Evolutionary conservation across 2,113 vertebrate genomes (phyloP), one percentile per base, ranked within the genome.

Genomic region (Aldabrachelys gigantea): DNA sequence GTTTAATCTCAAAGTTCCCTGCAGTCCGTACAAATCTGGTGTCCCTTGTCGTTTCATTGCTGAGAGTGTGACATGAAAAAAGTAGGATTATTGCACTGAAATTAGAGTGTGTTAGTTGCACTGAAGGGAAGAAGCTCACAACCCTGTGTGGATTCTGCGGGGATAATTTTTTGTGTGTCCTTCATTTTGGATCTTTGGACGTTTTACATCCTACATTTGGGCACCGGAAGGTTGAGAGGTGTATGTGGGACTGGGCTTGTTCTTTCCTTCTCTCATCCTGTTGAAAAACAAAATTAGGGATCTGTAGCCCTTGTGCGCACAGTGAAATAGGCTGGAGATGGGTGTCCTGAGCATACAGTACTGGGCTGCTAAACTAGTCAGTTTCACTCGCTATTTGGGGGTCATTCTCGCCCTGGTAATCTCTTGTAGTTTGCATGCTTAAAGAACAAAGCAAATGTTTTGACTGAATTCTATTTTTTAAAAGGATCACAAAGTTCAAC

Each of bases 21-120:
- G 13, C 44, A 24, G 5, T 2, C 2, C 31, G 0, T 0, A 1
- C 2, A 13, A 17, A 2, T 10, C 22, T 0, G 0, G 1, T 3
- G 4, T 4, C 52, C 29, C 2, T 11, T 91, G 13, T 2, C 24
- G 10, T 47, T 62, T 52, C 9, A 10, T 50, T 53, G 31, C 5
- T 49, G 49, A 47, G 90, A 92, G 89, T 54, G 56, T 5, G 3
- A 2, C 11, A 16, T 25, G 0, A 10, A 54, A 1, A 24, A 72
- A 19, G 49, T 9, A 17, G 84, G 57, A 79, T 29, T 59, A 44
- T 87, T 17, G 8, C 0, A 1, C 16, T 17, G 19, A 10, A 0
- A 1, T 24, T 44, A 24, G 12, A 44, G 6, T 9, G 65, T 22
- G 25, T 5, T 27, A n/a, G 50, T 56, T 92, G 49, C 62, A 25